These are phyloP conservation scores for Encarsia formosa DNA, from an alignment of 2,888 invertebrate species.

Conservation along the genomic window DNA sequence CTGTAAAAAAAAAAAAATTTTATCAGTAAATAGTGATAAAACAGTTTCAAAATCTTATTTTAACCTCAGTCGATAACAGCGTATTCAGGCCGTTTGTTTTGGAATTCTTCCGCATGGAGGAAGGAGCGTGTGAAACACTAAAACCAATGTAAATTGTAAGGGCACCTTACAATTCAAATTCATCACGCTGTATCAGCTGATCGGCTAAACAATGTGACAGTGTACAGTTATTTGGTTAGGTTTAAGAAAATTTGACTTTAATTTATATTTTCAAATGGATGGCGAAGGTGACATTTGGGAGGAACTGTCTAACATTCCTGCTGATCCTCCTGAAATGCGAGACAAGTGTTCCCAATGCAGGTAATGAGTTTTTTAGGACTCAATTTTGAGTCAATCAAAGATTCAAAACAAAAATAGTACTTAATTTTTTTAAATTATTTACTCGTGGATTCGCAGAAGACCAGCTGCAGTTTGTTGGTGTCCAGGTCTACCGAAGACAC, in stretches of 20 bases:
- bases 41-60: no score
- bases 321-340: slow-evolving; percentile 73
- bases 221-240: background rate
- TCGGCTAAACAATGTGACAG: slow-evolving; percentile 14
- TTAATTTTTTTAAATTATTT: background rate
- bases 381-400: no score
- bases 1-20: no score
- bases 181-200: slow-evolving; percentile 11
- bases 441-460: slow-evolving; percentile 71
- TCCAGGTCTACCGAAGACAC: slow-evolving; percentile 69
- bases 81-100: no score
- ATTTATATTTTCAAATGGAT: slow-evolving; percentile 29
- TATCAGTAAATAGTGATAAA: no score
- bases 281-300: slow-evolving; percentile 56
- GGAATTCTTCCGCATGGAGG: no score
- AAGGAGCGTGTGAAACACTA: no score
- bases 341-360: slow-evolving; percentile 69
- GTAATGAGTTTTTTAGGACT: slow-evolving; percentile 55
- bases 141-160: no score
- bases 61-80: no score
- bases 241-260: background rate
- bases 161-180: no score
- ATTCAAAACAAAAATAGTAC: background rate
- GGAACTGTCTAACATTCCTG: slow-evolving; percentile 69
- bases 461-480: slow-evolving; percentile 90